Evolutionary conservation across 2,797 vertebrate species (phyloP).

Genomic region (Spatula clypeata): DNA sequence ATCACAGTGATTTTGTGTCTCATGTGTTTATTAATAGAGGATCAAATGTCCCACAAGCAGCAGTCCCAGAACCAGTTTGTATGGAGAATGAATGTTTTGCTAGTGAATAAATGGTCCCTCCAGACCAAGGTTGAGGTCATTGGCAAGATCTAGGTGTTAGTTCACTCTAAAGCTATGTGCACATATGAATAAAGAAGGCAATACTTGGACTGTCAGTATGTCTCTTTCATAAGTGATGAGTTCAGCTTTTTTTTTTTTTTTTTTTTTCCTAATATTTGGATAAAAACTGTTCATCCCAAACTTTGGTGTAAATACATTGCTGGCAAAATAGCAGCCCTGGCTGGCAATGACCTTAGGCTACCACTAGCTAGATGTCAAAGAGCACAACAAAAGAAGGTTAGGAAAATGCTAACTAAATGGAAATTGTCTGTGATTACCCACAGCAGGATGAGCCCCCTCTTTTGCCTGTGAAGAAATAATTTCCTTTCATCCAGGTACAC

Average conservation of each 20-base stretch:
- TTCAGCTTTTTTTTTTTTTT: neutral
- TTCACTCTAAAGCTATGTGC: slow-evolving; percentile 70
- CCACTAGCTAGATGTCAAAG: neutral
- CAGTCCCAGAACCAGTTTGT: slow-evolving; percentile 49
- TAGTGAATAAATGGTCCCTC: slow-evolving; percentile 73
- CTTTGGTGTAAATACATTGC: neutral
- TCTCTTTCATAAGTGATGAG: neutral
- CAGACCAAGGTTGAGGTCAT: slow-evolving; percentile 80
- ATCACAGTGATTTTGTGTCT: slow-evolving; percentile 9
- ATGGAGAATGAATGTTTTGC: slow-evolving; percentile 67
- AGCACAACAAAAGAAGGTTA: slow-evolving; percentile 13
- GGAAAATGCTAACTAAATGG: slow-evolving; percentile 38
- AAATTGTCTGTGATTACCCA: slow-evolving; percentile 26
- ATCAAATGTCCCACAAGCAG: slow-evolving; percentile 28
- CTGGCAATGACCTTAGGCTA: slow-evolving; percentile 50
- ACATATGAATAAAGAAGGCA: slow-evolving; percentile 26
- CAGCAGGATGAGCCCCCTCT: slow-evolving; percentile 51
- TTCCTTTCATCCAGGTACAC: slow-evolving; percentile 28
- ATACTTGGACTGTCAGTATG: slow-evolving; percentile 1
- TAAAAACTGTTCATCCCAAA: neutral
- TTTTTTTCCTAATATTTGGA: slow-evolving; percentile 1
- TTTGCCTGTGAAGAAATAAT: slow-evolving; percentile 59
- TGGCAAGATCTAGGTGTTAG: slow-evolving; percentile 73
- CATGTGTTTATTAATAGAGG: slow-evolving; percentile 51
- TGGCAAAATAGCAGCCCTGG: slow-evolving; percentile 50